Evolutionary conservation across 1,140 invertebrate species (phyloP), one percentile per base, ranked within the genome.

Genomic region (Hycleus cichorii): DNA sequence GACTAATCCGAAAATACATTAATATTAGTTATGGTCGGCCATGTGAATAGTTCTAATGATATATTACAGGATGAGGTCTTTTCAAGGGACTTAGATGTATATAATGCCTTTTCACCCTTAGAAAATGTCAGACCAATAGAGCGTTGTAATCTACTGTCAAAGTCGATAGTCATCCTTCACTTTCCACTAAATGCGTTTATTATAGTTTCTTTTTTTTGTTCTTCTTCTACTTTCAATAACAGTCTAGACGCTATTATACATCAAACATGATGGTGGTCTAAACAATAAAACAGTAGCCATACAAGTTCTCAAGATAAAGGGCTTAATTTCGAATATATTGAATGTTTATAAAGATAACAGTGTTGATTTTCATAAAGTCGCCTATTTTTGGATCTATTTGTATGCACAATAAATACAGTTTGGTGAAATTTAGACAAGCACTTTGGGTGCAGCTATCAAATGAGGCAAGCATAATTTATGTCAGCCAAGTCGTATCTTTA

Each of bases 1-100:
- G 54, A 65, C 64, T 62, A 67, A 67, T 67, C 56, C 55, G 58
- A 64, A 69, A 66, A 69, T 64, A 69, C 62, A 69, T 66, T 59
- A 61, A 60, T 64, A 65, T 69, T 69, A 69, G 67, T 69, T 69
- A 69, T 68, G 67, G 67, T 59, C 60, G 60, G 3, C 32, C 32
- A 57, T 58, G 62, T 67, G 59, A 64, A 63, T 56, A 60, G 53
- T 48, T 47, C 55, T 49, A 59, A 64, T 67, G 66, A 67, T 67
- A 65, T 67, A 67, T 65, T 66, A 62, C 58, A 53, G 59, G 49
- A 61, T 49, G 56, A 53, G 47, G 50, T 54, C 62, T 64, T 62
- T 64, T 60, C 59, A 58, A 44, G 54, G 42, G 53, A 60, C 47
- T 47, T 51, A 50, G 3, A 42, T 4, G 10, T 42, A 10, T 42